Conservation (phyloP, 1,140 invertebrate genomes). For the Zaprionus ghesquierei region DNA sequence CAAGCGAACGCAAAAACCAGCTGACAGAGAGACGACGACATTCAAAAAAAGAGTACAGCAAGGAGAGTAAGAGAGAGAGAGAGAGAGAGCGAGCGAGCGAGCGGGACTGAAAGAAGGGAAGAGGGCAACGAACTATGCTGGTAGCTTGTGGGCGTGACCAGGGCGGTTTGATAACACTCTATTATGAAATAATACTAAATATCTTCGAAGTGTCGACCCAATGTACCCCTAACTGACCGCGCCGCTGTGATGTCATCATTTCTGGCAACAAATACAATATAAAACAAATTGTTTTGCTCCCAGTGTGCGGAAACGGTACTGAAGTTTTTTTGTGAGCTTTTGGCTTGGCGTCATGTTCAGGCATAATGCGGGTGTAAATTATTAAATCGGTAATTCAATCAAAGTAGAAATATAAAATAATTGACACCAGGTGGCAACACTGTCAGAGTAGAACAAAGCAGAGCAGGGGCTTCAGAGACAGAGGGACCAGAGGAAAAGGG, state of each 20-base stretch:
- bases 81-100: conserved; percentile 13
- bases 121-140: background rate
- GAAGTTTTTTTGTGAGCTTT: background rate
- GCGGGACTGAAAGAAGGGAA: background rate
- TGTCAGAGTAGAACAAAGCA: background rate
- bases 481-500: background rate
- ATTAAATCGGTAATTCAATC: background rate
- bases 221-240: background rate
- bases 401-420: background rate
- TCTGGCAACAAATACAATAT: conserved; percentile 3
- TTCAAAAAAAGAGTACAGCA: conserved; percentile 9
- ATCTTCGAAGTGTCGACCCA: background rate
- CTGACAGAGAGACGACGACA: conserved; percentile 40
- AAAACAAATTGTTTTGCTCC: background rate
- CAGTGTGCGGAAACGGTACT: background rate
- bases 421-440: conserved; percentile 21
- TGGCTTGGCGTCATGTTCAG: background rate
- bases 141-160: background rate
- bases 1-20: conserved; percentile 63
- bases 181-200: conserved; percentile 10
- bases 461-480: background rate
- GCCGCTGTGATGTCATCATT: conserved; percentile 14
- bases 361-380: background rate
- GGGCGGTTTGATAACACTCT: conserved; percentile 21
- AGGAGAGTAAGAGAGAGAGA: conserved; percentile 17